Percentiles rank a stretch among this genome's conserved stretches.
Evolutionary conservation across 2,888 invertebrate genomes (phyloP).

Genomic region (Lissocephala sabroskyi): DNA sequence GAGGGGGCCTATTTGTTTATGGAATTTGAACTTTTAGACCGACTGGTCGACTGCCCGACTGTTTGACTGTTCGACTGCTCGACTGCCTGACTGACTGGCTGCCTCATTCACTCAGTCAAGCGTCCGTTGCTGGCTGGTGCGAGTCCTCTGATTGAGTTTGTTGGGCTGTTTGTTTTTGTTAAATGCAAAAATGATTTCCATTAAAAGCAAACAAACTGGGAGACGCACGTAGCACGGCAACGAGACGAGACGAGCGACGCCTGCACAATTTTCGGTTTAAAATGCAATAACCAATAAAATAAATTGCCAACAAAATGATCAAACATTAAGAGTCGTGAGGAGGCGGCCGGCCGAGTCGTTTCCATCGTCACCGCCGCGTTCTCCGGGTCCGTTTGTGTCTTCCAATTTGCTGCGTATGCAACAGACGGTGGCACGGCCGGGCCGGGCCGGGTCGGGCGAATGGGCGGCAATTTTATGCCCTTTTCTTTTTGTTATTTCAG

Average conservation of each 20-base stretch:
- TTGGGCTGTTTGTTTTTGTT: conserved; percentile 51
- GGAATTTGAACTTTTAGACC: conserved; percentile 50
- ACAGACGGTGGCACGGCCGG: not conserved
- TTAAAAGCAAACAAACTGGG: conserved; percentile 33
- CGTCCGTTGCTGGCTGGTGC: too few relatives aligned
- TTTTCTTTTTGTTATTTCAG: conserved; percentile 34
- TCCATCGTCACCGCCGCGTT: not conserved
- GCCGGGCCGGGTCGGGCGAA: not conserved
- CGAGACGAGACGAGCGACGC: conserved; percentile 14
- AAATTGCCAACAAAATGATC: conserved; percentile 60
- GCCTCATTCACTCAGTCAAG: conserved; percentile 5
- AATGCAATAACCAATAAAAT: conserved; percentile 63
- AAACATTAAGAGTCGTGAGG: conserved; percentile 47
- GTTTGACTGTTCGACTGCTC: conserved; percentile 16
- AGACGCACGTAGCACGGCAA: conserved; percentile 39
- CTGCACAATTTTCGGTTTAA: conserved; percentile 44
- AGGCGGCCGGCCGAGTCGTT: too few relatives aligned
- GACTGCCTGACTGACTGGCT: conserved; percentile 3
- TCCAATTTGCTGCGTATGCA: conserved; percentile 1
- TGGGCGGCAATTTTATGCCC: not conserved
- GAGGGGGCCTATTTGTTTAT: conserved; percentile 51
- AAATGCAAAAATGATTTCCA: conserved; percentile 66
- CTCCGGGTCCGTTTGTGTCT: not conserved
- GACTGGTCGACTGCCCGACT: conserved; percentile 8
- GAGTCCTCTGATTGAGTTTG: too few relatives aligned